phyloP scores from a whole-genome alignment of 2,888 invertebrate species.

The Entomobrya multifasciata region DNA sequence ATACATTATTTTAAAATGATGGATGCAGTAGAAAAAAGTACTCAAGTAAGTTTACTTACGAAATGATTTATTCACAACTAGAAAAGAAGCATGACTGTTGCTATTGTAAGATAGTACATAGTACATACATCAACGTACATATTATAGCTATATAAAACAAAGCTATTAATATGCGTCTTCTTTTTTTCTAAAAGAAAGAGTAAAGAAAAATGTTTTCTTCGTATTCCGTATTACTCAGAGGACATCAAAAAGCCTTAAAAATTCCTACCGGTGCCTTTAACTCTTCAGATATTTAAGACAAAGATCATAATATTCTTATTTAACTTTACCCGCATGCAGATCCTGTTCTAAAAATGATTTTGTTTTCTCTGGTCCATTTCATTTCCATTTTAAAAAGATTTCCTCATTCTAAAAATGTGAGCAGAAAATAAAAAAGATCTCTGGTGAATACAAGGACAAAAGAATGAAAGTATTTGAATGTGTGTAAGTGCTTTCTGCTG shows the following conservation, averaged over 20 bases:
- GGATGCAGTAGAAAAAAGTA: too few relatives aligned
- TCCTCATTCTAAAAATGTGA: constrained; percentile 52
- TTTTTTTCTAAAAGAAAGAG: too few relatives aligned
- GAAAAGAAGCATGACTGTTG: too few relatives aligned
- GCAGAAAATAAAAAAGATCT: constrained; percentile 21
- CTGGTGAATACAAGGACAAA: constrained; percentile 22
- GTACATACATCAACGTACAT: too few relatives aligned
- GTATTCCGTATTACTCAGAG: too few relatives aligned
- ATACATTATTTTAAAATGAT: too few relatives aligned
- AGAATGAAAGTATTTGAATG: constrained; percentile 16
- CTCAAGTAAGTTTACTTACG: too few relatives aligned
- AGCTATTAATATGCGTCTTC: too few relatives aligned
- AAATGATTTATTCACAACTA: too few relatives aligned
- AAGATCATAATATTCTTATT: constrained; percentile 3
- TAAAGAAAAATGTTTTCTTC: too few relatives aligned
- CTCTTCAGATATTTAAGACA: not conserved
- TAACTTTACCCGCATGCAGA: not conserved
- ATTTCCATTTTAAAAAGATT: constrained; percentile 66
- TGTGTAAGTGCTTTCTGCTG: not conserved
- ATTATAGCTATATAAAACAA: too few relatives aligned
- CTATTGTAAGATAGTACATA: too few relatives aligned
- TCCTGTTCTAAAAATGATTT: constrained; percentile 28
- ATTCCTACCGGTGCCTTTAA: not conserved
- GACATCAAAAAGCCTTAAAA: constrained; percentile 19
- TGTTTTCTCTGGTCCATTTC: constrained; percentile 62